Conservation (phyloP, 1,140 invertebrate species). For the Coelopa frigida region DNA sequence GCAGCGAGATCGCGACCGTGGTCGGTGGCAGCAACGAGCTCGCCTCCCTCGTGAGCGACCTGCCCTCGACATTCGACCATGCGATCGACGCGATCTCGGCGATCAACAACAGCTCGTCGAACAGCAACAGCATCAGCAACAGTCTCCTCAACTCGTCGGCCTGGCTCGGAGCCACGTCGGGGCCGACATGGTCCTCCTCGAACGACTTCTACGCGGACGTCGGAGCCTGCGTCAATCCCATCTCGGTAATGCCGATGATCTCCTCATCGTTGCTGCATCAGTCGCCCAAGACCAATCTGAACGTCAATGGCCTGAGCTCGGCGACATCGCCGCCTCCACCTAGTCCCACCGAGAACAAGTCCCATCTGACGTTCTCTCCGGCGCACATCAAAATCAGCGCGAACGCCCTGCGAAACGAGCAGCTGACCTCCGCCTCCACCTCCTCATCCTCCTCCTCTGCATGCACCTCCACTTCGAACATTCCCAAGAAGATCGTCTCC, state of each 20-base stretch:
- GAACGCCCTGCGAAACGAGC: slow-evolving; percentile 32
- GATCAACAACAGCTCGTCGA: slow-evolving; percentile 16
- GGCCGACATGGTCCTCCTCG: slow-evolving; percentile 56
- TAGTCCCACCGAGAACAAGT: slow-evolving; percentile 44
- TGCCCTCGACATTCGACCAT: slow-evolving; percentile 44
- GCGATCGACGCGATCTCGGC: slow-evolving; percentile 33
- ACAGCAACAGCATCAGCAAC: background rate
- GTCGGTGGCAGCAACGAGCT: slow-evolving; percentile 53
- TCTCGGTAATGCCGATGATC: slow-evolving; percentile 57
- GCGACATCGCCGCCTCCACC: slow-evolving; percentile 19
- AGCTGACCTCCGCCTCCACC: too few relatives aligned
- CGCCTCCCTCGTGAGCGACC: slow-evolving; percentile 37
- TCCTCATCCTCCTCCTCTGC: too few relatives aligned
- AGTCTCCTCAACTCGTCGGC: too few relatives aligned
- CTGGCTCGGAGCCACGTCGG: slow-evolving; percentile 24
- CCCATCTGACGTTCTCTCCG: slow-evolving; percentile 59
- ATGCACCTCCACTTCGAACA: too few relatives aligned
- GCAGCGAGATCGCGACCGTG: slow-evolving; percentile 69
- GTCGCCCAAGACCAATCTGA: slow-evolving; percentile 28
- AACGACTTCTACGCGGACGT: slow-evolving; percentile 66
- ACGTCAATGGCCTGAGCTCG: slow-evolving; percentile 19
- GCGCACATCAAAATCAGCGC: slow-evolving; percentile 52
- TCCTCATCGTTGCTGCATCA: slow-evolving; percentile 20
- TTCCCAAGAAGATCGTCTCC: slow-evolving; percentile 51
- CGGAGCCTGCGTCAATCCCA: slow-evolving; percentile 70